Percentiles rank a stretch among this genome's conserved stretches.
Evolutionary conservation across 2,888 invertebrate genomes (phyloP).

Genomic region (Tromatobia lineatoria): DNA sequence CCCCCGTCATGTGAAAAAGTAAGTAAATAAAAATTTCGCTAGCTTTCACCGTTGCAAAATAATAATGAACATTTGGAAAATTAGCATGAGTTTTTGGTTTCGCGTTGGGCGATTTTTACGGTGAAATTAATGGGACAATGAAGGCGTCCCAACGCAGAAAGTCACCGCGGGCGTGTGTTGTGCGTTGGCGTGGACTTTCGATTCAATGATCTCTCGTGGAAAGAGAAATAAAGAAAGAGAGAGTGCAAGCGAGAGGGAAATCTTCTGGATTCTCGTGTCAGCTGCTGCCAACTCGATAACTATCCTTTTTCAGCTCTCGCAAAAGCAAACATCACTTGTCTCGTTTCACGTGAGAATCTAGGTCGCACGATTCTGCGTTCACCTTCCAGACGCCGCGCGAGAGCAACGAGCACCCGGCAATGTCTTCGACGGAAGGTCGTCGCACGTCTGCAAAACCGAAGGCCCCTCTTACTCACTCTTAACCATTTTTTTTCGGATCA

Average conservation of each 20-base stretch:
- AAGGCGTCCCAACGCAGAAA: conserved; percentile 59
- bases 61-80: conserved; percentile 1
- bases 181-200: conserved; percentile 69
- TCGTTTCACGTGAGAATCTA: conserved; percentile 78
- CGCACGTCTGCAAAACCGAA: conserved; percentile 75
- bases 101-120: neutral
- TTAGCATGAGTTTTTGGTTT: conserved; percentile 19
- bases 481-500: neutral
- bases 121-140: conserved; percentile 53
- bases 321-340: conserved; percentile 57
- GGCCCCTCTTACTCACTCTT: conserved; percentile 25
- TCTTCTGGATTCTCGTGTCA: conserved; percentile 40
- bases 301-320: conserved; percentile 54
- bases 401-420: conserved; percentile 74
- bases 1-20: neutral
- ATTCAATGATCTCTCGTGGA: conserved; percentile 65
- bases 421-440: conserved; percentile 83
- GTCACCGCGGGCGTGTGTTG: conserved; percentile 52
- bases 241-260: conserved; percentile 27
- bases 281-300: conserved; percentile 39
- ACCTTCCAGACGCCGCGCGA: conserved; percentile 72
- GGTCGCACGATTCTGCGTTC: conserved; percentile 83
- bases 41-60: conserved; percentile 6
- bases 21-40: neutral
- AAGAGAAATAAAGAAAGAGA: conserved; percentile 57